Base-by-base conservation (phyloP, 2,888 invertebrate species). In the Pyrrhia umbra region DNA sequence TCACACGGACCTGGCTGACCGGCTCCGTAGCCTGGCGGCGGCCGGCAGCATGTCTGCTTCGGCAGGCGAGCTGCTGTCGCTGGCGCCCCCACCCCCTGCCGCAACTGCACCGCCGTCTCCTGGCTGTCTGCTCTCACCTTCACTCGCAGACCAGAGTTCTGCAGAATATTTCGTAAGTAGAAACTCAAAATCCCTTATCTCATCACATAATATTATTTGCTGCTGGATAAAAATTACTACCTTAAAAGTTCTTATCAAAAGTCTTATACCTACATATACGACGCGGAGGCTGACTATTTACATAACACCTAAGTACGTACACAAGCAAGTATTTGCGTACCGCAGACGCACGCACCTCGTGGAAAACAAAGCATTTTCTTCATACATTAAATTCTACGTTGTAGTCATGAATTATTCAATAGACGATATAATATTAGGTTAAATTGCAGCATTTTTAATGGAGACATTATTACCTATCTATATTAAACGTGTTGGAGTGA, bases 71-170 rank as follows among this genome's bases (percentile, higher is more conserved):
- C 91, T 84, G 89, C 91, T 92, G 66, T 91, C 94, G 49, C 83
- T 94, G 79, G 94, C 94, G 57, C 94, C 94, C 34, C 94, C 94
- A 47, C 94, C 92, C 9, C 88, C 94, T 0, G 93, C 95, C 37
- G 95, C 95, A 74, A 95, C 85, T 57, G 96, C 85, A 72, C 96
- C 92, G 27, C 95, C 87, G 76, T 96, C 90, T 73, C 96, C 88
- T 73, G 93, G 91, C 69, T 94, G 91, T 81, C 86, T 95, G 61
- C 86, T 94, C 27, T 92, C 93, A 39, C 95, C 95, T 5, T 87
- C 92, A 0, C 87, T 95, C 8, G 94, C 93, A n/a, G 92, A 94
- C 45, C 95, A 94, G 80, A 93, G 90, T 70, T 88, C 92, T 15
- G 85, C 88, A 8, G 91, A 92, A 67, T 95, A 94, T 78, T 95